phyloP scores from a whole-genome alignment of 2,888 invertebrate species.

The Nymphalis c-album region DNA sequence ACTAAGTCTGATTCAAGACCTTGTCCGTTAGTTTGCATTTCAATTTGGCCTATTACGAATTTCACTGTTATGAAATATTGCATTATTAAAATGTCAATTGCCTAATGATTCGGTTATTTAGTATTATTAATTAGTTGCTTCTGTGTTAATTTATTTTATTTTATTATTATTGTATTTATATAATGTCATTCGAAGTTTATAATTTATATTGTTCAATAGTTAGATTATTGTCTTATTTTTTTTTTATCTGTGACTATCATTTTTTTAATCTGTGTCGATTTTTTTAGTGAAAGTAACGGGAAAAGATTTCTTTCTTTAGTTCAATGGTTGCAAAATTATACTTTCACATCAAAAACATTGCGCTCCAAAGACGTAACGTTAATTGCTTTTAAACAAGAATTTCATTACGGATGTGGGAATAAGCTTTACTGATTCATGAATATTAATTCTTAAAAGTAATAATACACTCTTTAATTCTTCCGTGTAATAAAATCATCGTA shows the following conservation, averaged over 20 bases:
- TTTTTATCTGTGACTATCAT: neutral
- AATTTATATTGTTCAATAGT: neutral
- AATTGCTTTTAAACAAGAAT: conserved; percentile 8
- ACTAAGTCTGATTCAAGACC: conserved; percentile 15
- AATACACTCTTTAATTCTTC: conserved; percentile 15
- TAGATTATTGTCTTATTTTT: neutral
- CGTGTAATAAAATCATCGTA: conserved; percentile 12
- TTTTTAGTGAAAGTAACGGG: neutral
- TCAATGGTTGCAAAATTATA: neutral
- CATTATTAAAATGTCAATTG: conserved; percentile 46
- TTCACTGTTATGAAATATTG: conserved; percentile 48
- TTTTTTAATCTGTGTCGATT: neutral
- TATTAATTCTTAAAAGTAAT: conserved; percentile 14
- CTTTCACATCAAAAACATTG: conserved; percentile 8
- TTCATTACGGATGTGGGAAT: conserved; percentile 26
- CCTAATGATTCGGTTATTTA: conserved; percentile 34
- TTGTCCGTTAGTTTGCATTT: conserved; percentile 26
- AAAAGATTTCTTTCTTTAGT: neutral
- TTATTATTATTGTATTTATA: neutral
- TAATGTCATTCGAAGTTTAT: neutral
- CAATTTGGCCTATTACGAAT: conserved; percentile 33
- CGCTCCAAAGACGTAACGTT: neutral
- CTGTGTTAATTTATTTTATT: conserved; percentile 11
- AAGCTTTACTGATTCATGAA: conserved; percentile 15
- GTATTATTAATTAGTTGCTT: conserved; percentile 21